A percentile compares a stretch with the other conserved stretches of the same genome.
These are phyloP conservation scores for Chitala chitala DNA, from an alignment of 2,113 vertebrate species.

Conservation along the genomic window DNA sequence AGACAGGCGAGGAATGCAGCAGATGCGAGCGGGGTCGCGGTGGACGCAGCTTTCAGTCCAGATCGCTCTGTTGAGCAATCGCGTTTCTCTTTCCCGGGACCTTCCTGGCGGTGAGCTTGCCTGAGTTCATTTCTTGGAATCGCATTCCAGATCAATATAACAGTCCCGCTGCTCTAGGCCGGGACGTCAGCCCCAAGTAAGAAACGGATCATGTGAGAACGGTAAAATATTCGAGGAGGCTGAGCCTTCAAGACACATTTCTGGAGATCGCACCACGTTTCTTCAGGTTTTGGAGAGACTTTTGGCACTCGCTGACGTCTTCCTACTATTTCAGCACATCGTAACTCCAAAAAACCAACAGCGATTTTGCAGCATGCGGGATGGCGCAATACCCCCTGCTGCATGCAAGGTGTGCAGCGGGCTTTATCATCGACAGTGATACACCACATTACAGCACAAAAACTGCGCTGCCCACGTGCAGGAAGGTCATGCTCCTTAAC, in stretches of 20 bases:
- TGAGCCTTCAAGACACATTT: background rate
- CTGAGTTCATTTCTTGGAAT: conserved; percentile 13
- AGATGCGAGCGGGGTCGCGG: conserved; percentile 3
- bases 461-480: conserved; percentile 35
- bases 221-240: background rate
- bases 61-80: conserved; percentile 17
- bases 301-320: background rate
- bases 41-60: conserved; percentile 16
- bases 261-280: conserved; percentile 11
- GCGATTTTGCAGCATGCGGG: background rate
- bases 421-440: conserved; percentile 45
- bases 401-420: conserved; percentile 25
- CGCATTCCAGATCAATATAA: conserved; percentile 7
- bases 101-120: conserved; percentile 13
- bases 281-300: background rate
- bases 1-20: background rate
- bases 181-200: background rate
- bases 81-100: background rate
- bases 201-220: conserved; percentile 9
- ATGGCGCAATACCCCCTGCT: background rate
- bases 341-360: conserved; percentile 10
- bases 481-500: conserved; percentile 32
- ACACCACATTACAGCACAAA: conserved; percentile 34
- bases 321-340: conserved; percentile 8
- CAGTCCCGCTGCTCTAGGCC: background rate